Evolutionary conservation across 2,888 invertebrate species (phyloP), one percentile per base, ranked within the genome.

Genomic region (Phortica magna): DNA sequence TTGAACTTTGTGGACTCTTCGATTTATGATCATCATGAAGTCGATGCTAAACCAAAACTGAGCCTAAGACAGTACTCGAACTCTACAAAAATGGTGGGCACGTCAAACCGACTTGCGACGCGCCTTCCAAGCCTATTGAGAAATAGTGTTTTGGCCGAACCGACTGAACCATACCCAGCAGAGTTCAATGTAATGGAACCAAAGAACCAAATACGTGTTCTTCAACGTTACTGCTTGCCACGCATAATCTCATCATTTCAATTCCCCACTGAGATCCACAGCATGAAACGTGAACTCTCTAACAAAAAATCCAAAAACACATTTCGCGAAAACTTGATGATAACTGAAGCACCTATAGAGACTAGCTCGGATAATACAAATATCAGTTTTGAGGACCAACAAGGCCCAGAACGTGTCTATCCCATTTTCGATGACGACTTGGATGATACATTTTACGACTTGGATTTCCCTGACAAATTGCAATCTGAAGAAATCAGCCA

Each of bases 241-340:
- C 84, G 85, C 0, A 76, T 89, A 0, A 76, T 90, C 12, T 90
- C 91, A 0, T 89, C 90, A 0, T 89, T 89, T 39, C 88, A 89
- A 76, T 89, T 91, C 19, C 89, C 90, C 0, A 53, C 79, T 3
- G 89, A 90, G 43, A 80, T 88, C 5, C 72, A 31, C 3, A 78
- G 76, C 3, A 88, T 73, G 22, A 79, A 83, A 77, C 64, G 31
- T 64, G 31, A 31, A 31, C 7, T 53, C 10, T 14, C 12, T 53
- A 53, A 43, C n/a, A 75, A 72, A 7, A 82, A 76, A 55, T 10
- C 81, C 22, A 80, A 83, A 77, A 67, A 72, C 9, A 31, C 31
- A 31, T 31, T 31, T 31, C 31, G 31, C 2, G 31, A 31, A 31
- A 31, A 31, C 31, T 31, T 31, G 0, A 31, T 31, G 31, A 1